Percentiles rank a stretch among this genome's conserved stretches.
Evolutionary conservation across 2,113 vertebrate genomes (phyloP).

Genomic region (Leuciscus idus): DNA sequence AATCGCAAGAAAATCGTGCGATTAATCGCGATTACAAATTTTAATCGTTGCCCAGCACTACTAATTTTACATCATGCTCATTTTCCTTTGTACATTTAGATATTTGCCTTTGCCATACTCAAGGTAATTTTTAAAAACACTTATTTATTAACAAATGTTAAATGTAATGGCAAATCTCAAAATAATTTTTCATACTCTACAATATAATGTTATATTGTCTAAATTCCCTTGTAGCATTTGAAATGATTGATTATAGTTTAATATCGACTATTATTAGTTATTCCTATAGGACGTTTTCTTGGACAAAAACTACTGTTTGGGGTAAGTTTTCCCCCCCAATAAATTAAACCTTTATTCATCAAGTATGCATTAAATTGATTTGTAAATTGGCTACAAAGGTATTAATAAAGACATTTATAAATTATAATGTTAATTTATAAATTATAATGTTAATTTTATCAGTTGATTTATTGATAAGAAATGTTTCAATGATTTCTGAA

Average conservation of each 20-base stretch:
- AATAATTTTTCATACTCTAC: no score
- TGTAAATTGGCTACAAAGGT: no score
- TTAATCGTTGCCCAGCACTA: no score
- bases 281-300: not conserved
- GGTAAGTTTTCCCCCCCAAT: no score
- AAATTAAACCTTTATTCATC: no score
- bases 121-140: not conserved
- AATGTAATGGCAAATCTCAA: not conserved
- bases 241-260: not conserved
- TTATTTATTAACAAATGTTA: not conserved
- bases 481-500: not conserved
- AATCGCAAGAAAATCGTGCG: no score
- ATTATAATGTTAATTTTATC: no score
- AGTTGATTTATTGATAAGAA: not conserved
- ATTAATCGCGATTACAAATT: no score
- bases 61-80: not conserved
- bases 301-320: not conserved
- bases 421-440: no score
- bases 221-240: not conserved
- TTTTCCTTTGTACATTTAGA: not conserved
- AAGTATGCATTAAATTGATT: no score
- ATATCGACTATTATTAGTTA: not conserved
- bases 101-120: not conserved
- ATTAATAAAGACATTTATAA: no score
- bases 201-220: not conserved